These are phyloP conservation scores for Drosophila rubida DNA, from an alignment of 2,888 invertebrate species.

Conservation along the genomic window DNA sequence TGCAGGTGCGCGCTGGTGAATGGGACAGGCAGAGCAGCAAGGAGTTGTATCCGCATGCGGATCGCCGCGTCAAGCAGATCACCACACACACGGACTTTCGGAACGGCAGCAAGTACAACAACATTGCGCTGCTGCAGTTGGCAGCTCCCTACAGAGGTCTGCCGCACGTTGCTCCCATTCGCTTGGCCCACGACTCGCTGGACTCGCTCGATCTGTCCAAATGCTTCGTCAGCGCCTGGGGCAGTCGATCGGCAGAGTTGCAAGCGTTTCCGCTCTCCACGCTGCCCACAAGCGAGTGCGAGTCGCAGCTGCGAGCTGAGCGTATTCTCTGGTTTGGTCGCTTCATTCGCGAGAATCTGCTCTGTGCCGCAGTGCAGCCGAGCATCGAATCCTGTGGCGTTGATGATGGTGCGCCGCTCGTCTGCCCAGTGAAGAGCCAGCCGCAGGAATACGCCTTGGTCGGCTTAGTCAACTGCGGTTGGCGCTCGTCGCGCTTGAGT, in stretches of 20 bases:
- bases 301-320: neutral
- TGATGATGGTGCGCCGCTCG: slow-evolving; percentile 2
- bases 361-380: neutral
- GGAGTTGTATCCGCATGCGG: neutral
- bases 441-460: neutral
- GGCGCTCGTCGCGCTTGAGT: neutral
- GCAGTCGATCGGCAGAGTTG: neutral
- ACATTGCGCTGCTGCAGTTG: slow-evolving; percentile 11
- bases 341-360: neutral
- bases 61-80: neutral
- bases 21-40: neutral
- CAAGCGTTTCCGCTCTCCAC: neutral
- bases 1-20: neutral
- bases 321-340: neutral
- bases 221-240: slow-evolving; percentile 3
- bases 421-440: no score
- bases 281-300: neutral
- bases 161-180: slow-evolving; percentile 2
- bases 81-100: neutral
- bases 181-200: neutral
- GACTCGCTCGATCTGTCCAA: neutral
- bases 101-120: neutral
- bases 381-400: neutral
- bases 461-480: slow-evolving; percentile 12
- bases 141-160: neutral